phyloP scores from a whole-genome alignment of 2,888 invertebrate species.

The Spisula solida region DNA sequence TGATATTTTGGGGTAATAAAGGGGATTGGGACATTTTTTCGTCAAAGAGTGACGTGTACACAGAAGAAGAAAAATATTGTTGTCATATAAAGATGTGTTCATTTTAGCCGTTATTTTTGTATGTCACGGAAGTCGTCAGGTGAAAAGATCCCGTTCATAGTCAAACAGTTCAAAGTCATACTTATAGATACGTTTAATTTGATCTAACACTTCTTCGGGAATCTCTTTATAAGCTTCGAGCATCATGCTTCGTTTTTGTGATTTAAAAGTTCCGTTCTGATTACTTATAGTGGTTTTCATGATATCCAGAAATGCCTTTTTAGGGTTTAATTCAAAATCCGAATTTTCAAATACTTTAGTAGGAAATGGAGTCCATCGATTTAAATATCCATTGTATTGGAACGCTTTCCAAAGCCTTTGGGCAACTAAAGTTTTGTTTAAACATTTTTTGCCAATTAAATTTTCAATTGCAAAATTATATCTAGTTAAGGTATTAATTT shows the following conservation, averaged over 20 bases:
- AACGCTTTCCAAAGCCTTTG: slow-evolving; percentile 65
- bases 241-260: slow-evolving; percentile 53
- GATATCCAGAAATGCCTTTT: slow-evolving; percentile 23
- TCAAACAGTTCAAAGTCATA: slow-evolving; percentile 72
- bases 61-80: too few species aligned
- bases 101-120: too few species aligned
- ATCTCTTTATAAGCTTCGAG: slow-evolving; percentile 60
- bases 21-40: too few species aligned
- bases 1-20: too few species aligned
- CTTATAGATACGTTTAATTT: slow-evolving; percentile 54
- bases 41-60: too few species aligned
- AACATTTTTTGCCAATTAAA: slow-evolving; percentile 44
- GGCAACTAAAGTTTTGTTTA: slow-evolving; percentile 52
- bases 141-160: slow-evolving; percentile 51
- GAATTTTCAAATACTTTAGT: not conserved
- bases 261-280: slow-evolving; percentile 28
- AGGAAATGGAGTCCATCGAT: slow-evolving; percentile 43
- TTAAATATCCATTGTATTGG: slow-evolving; percentile 71
- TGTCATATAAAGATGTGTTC: too few species aligned
- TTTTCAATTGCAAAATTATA: slow-evolving; percentile 65
- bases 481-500: slow-evolving; percentile 57
- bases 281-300: not conserved
- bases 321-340: slow-evolving; percentile 21
- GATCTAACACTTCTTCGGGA: slow-evolving; percentile 42
- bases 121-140: not conserved